A percentile compares a stretch with the other conserved stretches of the same genome.
Conservation (phyloP, 2,888 invertebrate genomes). For the Oxytorus armatus region DNA sequence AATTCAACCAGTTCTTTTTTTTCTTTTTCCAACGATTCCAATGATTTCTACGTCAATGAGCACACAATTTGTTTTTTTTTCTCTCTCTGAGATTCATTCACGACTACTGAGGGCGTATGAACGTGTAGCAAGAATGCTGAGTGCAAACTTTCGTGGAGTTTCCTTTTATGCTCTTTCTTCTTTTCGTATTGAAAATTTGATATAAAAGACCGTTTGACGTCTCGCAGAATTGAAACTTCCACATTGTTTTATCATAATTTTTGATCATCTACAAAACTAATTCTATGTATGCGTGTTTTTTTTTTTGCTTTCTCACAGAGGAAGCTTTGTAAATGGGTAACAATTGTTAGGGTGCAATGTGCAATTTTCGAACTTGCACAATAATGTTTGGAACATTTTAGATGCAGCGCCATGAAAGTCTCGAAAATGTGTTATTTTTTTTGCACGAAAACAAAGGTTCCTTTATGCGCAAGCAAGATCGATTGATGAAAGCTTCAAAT, state of each 20-base stretch:
- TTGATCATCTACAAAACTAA: background rate
- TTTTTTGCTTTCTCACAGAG: too few relatives aligned
- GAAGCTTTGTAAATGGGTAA: too few relatives aligned
- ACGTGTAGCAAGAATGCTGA: slow-evolving; percentile 6
- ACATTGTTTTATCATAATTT: too few relatives aligned
- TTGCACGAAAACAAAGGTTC: too few relatives aligned
- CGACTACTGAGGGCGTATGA: background rate
- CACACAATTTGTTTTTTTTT: slow-evolving; percentile 13
- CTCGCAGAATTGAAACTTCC: background rate
- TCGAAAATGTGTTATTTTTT: too few relatives aligned
- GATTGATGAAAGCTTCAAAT: too few relatives aligned
- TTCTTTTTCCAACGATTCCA: background rate
- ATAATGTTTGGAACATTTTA: too few relatives aligned
- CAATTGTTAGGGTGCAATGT: too few relatives aligned
- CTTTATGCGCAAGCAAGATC: too few relatives aligned
- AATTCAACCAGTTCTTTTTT: slow-evolving; percentile 23
- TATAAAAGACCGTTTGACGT: slow-evolving; percentile 40
- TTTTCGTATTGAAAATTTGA: slow-evolving; percentile 55
- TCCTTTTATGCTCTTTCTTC: slow-evolving; percentile 23
- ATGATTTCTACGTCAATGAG: slow-evolving; percentile 36
- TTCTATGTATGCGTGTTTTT: background rate
- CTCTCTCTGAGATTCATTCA: slow-evolving; percentile 36
- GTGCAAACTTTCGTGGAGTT: slow-evolving; percentile 25
- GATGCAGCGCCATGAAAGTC: too few relatives aligned
- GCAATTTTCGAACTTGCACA: too few relatives aligned